Conservation (phyloP, 2,113 vertebrate genomes). For the Rhadina sibilatrix region DNA sequence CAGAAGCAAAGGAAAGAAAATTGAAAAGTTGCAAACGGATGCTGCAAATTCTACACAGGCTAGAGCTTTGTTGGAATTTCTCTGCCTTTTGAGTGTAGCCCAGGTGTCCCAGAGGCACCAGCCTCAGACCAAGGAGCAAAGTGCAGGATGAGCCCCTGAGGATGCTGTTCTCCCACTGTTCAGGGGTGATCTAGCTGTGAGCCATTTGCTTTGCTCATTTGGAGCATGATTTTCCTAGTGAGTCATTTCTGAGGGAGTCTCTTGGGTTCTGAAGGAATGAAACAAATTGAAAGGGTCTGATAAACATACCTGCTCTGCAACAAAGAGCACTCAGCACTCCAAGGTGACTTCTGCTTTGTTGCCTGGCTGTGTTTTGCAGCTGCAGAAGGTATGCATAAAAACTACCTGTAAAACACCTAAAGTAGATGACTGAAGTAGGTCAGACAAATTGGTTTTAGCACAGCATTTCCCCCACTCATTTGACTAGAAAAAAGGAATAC, state of each 20-base stretch:
- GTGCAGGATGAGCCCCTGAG: not conserved
- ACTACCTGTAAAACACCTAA: not conserved
- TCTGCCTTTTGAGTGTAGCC: not conserved
- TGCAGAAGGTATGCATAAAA: not conserved
- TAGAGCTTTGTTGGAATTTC: not conserved
- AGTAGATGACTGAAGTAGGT: not conserved
- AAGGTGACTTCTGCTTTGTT: not conserved
- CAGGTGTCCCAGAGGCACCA: not conserved
- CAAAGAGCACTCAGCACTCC: not conserved
- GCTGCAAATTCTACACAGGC: not conserved
- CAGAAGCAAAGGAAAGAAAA: not conserved
- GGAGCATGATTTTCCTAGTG: not conserved
- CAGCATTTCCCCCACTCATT: fast-evolving
- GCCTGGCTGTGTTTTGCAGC: not conserved
- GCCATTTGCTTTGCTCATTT: not conserved
- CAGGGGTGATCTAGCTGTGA: not conserved
- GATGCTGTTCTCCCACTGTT: not conserved
- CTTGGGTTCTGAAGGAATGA: not conserved
- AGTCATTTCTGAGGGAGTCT: not conserved
- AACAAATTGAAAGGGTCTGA: not conserved
- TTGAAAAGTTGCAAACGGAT: not conserved
- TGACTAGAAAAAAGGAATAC: not conserved
- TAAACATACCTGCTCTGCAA: not conserved
- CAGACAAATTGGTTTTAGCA: not conserved
- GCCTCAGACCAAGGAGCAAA: not conserved